Base-by-base conservation (phyloP, 2,113 vertebrate species). In the Microtus pennsylvanicus region DNA sequence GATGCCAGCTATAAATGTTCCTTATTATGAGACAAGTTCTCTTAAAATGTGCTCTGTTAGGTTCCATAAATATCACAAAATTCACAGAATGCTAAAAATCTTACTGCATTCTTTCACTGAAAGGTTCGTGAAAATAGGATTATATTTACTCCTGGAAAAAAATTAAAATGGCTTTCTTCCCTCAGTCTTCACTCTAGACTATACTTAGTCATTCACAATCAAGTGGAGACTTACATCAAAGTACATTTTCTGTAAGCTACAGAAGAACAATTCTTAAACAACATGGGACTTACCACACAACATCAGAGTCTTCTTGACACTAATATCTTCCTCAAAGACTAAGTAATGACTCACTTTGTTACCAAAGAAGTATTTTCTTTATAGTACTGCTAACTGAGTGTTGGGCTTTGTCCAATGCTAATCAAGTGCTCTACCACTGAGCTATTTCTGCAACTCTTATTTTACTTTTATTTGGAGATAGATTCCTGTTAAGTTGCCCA, bases 1-100 rank as follows among this genome's bases (percentile, higher is more conserved):
- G 95, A 97, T 89, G 96, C 92, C 90, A 97, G 47, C 91, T 97
- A 97, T 96, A 97, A 97, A 96, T 93, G 89, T 95, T 96, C 77
- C 94, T 95, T 97, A 95, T 95, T 89, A 97, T 95, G 90, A 97
- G 92, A 95, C 86, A 95, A 96, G 74, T 92, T 94, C 75, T 87
- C 92, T 97, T 89, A 97, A 96, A 98, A 97, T 96, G 89, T 94
- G 82, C 52, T 96, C 75, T 63, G 88, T 92, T 95, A 74, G 63
- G 42, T 47, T 96, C 91, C 92, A 96, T 80, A 97, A 97, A 97
- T 95, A 97, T 72, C 94, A 94, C 69, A 86, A 96, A 96, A 96
- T 92, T 96, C 96, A 96, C 74, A 95, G 90, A 95, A 94, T 89
- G 95, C 95, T 97, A 96, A 97, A 24, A 95, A 91, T 76, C 81